These are phyloP conservation scores for Erannis defoliaria DNA, from an alignment of 2,888 invertebrate species.

Conservation along the genomic window DNA sequence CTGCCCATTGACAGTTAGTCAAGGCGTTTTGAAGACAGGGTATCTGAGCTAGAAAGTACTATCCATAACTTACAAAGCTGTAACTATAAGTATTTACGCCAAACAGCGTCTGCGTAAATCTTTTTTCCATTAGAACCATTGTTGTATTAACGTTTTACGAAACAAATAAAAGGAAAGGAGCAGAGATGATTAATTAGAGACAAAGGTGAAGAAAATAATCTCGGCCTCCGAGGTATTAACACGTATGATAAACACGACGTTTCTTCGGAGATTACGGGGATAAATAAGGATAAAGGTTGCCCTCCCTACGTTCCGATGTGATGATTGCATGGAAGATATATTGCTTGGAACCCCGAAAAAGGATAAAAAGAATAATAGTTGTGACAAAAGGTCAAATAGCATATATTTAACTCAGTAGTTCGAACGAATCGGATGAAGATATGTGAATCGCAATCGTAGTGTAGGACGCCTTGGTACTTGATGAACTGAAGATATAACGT, in stretches of 20 bases:
- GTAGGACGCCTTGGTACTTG: no score
- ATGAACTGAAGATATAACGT: no score
- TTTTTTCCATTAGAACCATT: no score
- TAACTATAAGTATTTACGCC: no score
- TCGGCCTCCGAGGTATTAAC: conserved; percentile 34
- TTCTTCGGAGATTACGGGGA: conserved; percentile 34
- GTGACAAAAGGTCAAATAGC: background rate
- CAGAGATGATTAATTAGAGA: conserved; percentile 21
- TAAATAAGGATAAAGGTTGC: conserved; percentile 25
- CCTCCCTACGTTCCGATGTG: conserved; percentile 9
- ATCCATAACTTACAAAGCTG: no score
- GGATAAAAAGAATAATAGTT: background rate
- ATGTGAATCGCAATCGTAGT: no score
- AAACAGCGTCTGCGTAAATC: no score
- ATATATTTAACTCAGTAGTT: no score
- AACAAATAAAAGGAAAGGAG: background rate
- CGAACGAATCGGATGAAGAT: no score
- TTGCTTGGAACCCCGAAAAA: conserved; percentile 10
- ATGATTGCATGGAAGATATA: conserved; percentile 18
- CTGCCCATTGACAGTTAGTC: no score
- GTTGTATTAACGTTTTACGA: background rate
- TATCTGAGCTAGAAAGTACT: no score
- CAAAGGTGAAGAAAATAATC: conserved; percentile 40
- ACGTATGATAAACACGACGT: conserved; percentile 35
- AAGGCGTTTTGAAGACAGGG: no score